Conservation (phyloP, 92 coral and sea anemone genomes). For the Palythoa caribaeorum region DNA sequence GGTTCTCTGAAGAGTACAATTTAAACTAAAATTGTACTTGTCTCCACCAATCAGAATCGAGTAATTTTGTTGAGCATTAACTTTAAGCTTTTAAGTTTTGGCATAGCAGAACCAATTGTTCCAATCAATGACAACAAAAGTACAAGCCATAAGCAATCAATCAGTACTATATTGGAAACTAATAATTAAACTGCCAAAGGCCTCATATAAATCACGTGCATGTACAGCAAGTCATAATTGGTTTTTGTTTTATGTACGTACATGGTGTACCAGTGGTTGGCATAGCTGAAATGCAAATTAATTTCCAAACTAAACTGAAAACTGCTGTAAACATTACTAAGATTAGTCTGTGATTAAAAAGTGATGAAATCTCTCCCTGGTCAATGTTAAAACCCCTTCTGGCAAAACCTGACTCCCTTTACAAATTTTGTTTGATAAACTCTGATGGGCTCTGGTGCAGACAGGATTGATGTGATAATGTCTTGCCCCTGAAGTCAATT, state of each 20-base stretch:
- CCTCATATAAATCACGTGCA: neutral
- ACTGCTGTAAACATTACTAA: neutral
- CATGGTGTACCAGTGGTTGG: neutral
- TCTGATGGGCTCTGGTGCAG: constrained; percentile 29
- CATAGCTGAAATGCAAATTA: neutral
- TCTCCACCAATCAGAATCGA: too few relatives aligned
- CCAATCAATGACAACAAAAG: neutral
- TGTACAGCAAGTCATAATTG: neutral
- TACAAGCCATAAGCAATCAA: neutral
- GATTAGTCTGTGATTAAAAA: neutral
- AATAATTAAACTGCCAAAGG: neutral
- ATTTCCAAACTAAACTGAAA: neutral
- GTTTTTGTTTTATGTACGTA: neutral
- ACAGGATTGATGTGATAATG: constrained; percentile 48
- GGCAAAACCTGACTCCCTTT: constrained; percentile 12
- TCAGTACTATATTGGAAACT: neutral
- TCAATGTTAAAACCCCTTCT: constrained; percentile 3
- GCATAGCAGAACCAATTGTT: neutral
- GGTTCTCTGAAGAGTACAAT: too few relatives aligned
- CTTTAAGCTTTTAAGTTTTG: neutral
- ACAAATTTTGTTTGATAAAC: constrained; percentile 19
- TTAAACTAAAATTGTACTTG: too few relatives aligned
- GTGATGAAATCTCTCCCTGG: constrained; percentile 26
- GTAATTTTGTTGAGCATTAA: too few relatives aligned
- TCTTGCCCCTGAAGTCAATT: constrained; percentile 48